Percentiles rank a stretch among this genome's conserved stretches.
phyloP scores from a whole-genome alignment of 2,797 vertebrate genomes.

The Chaunax sp. region DNA sequence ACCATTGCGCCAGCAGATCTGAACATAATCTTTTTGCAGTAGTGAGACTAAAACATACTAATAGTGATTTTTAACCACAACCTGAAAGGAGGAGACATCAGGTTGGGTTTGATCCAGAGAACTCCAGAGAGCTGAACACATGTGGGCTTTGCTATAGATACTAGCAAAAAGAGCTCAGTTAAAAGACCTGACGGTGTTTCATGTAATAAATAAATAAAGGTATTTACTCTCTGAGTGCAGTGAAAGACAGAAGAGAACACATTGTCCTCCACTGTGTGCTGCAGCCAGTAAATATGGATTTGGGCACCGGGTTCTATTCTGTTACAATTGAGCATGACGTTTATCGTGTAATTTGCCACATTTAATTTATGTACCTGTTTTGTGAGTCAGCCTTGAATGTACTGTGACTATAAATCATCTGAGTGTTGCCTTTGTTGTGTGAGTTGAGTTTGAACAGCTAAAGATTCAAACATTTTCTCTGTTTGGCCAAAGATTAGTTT shows the following conservation, averaged over 20 bases:
- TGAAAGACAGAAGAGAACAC: constrained; percentile 14
- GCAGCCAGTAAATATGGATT: constrained; percentile 53
- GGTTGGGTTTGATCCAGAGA: not conserved
- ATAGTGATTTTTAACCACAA: no score
- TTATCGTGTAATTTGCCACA: constrained; percentile 37
- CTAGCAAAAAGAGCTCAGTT: constrained; percentile 23
- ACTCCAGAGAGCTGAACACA: constrained; percentile 6
- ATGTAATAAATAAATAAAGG: constrained; percentile 20
- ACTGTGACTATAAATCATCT: constrained; percentile 33
- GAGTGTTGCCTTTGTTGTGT: constrained; percentile 44
- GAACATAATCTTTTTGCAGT: no score
- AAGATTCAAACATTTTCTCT: constrained; percentile 27
- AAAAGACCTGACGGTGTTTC: constrained; percentile 19
- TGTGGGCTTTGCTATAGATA: no score
- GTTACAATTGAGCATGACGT: constrained; percentile 46
- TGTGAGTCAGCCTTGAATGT: constrained; percentile 50
- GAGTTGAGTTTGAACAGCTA: constrained; percentile 35
- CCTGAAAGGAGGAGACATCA: not conserved
- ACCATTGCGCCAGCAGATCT: no score
- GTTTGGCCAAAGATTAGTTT: constrained; percentile 39
- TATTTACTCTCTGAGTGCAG: not conserved
- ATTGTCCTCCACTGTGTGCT: constrained; percentile 26
- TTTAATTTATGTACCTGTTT: constrained; percentile 52
- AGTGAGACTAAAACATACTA: no score
- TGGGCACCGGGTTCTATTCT: constrained; percentile 18